Evolutionary conservation across 2,113 vertebrate genomes (phyloP), one percentile per base, ranked within the genome.

Genomic region (Odontesthes bonariensis): DNA sequence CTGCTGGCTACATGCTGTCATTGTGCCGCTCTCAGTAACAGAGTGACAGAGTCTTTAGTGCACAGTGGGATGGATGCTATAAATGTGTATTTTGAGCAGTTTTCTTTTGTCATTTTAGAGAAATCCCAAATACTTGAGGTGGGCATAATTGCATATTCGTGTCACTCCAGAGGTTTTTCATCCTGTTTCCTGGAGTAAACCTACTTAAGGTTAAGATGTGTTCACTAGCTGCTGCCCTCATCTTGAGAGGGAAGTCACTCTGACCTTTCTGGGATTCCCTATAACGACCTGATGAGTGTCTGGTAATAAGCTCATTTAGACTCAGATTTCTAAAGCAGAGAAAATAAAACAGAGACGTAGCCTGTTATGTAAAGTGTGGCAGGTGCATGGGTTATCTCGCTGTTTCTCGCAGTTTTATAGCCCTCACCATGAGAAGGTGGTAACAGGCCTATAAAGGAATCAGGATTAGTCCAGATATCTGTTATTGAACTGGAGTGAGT

Each of bases 191-290:
- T 46, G 6, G 55, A 33, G 27, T 44, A n/a, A 11, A 52, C 31
- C 3, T 38, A 40, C 12, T 46, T 8, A 57, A 4, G 69, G 33
- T 42, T n/a, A 58, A 52, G 42, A 12, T 73, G 23, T n/a, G n/a
- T 56, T 63, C 27, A 44, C 22, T 60, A 17, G 40, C 52, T 32
- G 20, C 10, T 54, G n/a, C n/a, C 11, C 46, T 47, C 5, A 33
- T 5, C 27, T 32, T 16, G 10, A 35, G 52, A n/a, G 38, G 33
- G 20, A 60, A 76, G n/a, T 32, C 23, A 10, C 19, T 13, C 7
- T 27, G 35, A 56, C 65, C 56, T 81, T 47, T 67, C 20, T 73
- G 47, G 38, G 59, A 61, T 46, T 42, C 40, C 12, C 5, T 22
- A 23, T 57, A 0, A 17, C 6, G 53, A 14, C 53, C 23, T 55